Percentiles rank a stretch among this genome's conserved stretches.
Conservation (phyloP, 2,888 invertebrate species). For the Itoplectis maculator region DNA sequence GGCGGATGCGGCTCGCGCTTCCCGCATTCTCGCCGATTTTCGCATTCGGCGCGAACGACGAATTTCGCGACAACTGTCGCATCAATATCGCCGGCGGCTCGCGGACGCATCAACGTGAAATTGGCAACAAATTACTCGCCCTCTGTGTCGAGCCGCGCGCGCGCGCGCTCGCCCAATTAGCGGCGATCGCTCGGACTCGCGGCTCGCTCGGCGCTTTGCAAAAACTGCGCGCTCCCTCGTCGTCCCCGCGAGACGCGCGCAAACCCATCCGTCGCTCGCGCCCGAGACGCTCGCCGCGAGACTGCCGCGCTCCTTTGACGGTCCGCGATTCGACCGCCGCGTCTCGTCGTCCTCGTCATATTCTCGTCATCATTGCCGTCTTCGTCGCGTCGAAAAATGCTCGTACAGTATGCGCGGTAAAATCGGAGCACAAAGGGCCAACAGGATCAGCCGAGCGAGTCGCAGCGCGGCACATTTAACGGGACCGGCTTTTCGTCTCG, state of each 20-base stretch:
- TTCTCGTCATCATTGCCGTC: conserved; percentile 40
- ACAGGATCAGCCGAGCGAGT: neutral
- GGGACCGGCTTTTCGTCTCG: too few species aligned
- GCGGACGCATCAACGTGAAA: conserved; percentile 77
- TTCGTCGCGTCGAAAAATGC: conserved; percentile 48
- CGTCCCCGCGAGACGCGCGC: conserved; percentile 8
- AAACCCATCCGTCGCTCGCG: conserved; percentile 31
- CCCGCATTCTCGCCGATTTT: conserved; percentile 68
- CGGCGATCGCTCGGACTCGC: conserved; percentile 76
- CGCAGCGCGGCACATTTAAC: neutral
- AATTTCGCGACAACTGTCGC: conserved; percentile 69
- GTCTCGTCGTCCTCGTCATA: conserved; percentile 19
- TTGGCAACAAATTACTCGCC: conserved; percentile 81
- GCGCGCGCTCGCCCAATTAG: conserved; percentile 77
- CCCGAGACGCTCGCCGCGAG: too few species aligned
- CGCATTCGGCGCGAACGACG: conserved; percentile 68
- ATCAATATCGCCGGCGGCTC: conserved; percentile 70
- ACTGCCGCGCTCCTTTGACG: conserved; percentile 22
- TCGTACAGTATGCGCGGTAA: conserved; percentile 17
- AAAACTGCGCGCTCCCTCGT: conserved; percentile 27
- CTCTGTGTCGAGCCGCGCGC: conserved; percentile 62
- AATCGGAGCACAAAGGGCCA: neutral
- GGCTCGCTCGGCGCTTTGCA: conserved; percentile 55
- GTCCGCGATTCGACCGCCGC: conserved; percentile 33
- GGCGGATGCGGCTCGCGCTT: conserved; percentile 3